These are phyloP conservation scores for Hypanus sabinus DNA, from an alignment of 2,113 vertebrate genomes.

Conservation along the genomic window DNA sequence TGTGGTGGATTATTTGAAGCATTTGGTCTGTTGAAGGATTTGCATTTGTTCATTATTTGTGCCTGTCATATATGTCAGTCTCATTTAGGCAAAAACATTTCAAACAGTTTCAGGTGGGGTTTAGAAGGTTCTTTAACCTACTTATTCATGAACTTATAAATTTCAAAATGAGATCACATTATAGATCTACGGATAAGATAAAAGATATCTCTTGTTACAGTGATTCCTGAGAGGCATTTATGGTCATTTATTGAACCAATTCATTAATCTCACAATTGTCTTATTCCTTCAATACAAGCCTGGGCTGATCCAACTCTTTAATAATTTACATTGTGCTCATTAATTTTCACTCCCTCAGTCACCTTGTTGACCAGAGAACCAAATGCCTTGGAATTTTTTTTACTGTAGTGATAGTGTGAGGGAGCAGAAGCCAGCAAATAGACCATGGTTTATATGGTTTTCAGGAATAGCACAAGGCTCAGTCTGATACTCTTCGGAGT, in stretches of 20 bases:
- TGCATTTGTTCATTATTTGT: not conserved
- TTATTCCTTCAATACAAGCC: not conserved
- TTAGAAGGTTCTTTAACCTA: no score
- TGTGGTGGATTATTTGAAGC: slow-evolving; percentile 17
- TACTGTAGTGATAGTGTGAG: not conserved
- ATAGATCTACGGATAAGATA: not conserved
- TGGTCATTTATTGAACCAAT: not conserved
- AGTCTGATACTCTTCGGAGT: not conserved
- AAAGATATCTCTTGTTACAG: not conserved
- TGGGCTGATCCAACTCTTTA: not conserved
- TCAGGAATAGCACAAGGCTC: not conserved
- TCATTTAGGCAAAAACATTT: not conserved
- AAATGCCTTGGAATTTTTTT: not conserved
- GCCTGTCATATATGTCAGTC: not conserved
- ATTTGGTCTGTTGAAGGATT: slow-evolving; percentile 11
- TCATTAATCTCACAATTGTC: not conserved
- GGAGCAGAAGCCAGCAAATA: not conserved
- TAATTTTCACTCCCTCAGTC: not conserved
- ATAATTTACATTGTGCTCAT: not conserved
- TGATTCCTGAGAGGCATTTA: not conserved
- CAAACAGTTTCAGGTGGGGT: not conserved
- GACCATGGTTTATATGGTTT: not conserved
- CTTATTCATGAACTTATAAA: not conserved
- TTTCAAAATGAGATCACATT: not conserved
- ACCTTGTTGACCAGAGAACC: not conserved